Evolutionary conservation across 2,888 invertebrate genomes (phyloP).

Genomic region (Catotricha subobsoleta): DNA sequence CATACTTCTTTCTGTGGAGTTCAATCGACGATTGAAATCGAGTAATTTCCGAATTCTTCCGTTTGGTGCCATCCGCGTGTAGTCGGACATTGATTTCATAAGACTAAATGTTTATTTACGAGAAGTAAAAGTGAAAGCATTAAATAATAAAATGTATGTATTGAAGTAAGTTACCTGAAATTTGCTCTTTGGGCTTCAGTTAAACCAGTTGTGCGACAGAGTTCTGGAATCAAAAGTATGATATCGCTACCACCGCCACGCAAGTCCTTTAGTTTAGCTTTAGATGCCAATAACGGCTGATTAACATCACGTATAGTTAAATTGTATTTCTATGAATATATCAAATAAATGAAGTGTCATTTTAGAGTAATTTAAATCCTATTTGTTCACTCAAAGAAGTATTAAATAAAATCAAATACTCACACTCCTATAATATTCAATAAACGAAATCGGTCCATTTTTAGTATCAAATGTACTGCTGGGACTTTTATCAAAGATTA

Average conservation of each 20-base stretch:
- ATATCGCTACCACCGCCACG: slow-evolving; percentile 42
- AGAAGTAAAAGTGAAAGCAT: background rate
- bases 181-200: slow-evolving; percentile 30
- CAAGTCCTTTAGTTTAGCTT: slow-evolving; percentile 50
- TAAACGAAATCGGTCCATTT: slow-evolving; percentile 38
- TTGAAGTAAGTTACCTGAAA: slow-evolving; percentile 21
- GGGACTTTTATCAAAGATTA: slow-evolving; percentile 44
- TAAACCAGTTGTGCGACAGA: slow-evolving; percentile 69
- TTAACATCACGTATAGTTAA: slow-evolving; percentile 38
- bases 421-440: slow-evolving; percentile 46
- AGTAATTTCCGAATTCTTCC: slow-evolving; percentile 45
- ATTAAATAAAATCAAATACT: slow-evolving; percentile 7
- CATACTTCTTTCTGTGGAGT: background rate
- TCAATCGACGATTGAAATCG: slow-evolving; percentile 39
- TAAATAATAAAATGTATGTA: background rate
- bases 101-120: slow-evolving; percentile 14
- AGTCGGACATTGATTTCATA: slow-evolving; percentile 50
- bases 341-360: background rate
- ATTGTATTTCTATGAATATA: slow-evolving; percentile 40
- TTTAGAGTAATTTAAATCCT: background rate
- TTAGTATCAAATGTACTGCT: slow-evolving; percentile 39
- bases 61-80: slow-evolving; percentile 57
- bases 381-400: background rate
- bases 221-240: slow-evolving; percentile 61
- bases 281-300: slow-evolving; percentile 68